These are phyloP conservation scores for Drosophila subquinaria DNA, from an alignment of 2,888 invertebrate genomes.

Conservation along the genomic window DNA sequence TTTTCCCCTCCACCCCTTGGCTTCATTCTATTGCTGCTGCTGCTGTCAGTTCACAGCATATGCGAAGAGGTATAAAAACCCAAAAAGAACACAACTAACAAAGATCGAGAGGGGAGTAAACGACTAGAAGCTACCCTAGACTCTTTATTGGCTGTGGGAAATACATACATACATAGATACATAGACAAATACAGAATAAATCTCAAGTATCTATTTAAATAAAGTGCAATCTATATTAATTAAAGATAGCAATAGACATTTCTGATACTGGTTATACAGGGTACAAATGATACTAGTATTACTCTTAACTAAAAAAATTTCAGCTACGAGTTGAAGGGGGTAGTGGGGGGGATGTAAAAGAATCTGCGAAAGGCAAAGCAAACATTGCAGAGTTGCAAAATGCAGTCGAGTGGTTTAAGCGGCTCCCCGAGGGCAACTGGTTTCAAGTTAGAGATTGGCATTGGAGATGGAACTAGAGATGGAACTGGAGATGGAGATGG, in stretches of 20 bases:
- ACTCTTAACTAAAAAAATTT: constrained; percentile 24
- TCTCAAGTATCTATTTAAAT: not conserved
- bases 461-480: constrained; percentile 2
- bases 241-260: not conserved
- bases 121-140: constrained; percentile 9
- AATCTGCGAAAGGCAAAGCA: constrained; percentile 62
- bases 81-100: constrained; percentile 35
- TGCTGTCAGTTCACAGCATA: constrained; percentile 41
- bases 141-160: not conserved
- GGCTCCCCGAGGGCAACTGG: constrained; percentile 52
- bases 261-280: constrained; percentile 26
- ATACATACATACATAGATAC: not conserved
- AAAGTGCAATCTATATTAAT: not conserved
- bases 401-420: constrained; percentile 65
- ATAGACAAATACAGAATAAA: not conserved
- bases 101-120: not conserved
- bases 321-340: constrained; percentile 17
- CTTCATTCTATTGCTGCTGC: constrained; percentile 32
- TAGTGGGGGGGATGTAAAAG: constrained; percentile 5
- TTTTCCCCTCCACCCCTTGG: constrained; percentile 27
- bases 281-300: constrained; percentile 34
- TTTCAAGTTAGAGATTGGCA: constrained; percentile 36
- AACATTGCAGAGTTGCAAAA: constrained; percentile 67
- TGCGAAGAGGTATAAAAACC: constrained; percentile 55
- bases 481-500: not conserved